Base-by-base conservation (phyloP, 2,113 vertebrate genomes). In the Accipiter virgatus region DNA sequence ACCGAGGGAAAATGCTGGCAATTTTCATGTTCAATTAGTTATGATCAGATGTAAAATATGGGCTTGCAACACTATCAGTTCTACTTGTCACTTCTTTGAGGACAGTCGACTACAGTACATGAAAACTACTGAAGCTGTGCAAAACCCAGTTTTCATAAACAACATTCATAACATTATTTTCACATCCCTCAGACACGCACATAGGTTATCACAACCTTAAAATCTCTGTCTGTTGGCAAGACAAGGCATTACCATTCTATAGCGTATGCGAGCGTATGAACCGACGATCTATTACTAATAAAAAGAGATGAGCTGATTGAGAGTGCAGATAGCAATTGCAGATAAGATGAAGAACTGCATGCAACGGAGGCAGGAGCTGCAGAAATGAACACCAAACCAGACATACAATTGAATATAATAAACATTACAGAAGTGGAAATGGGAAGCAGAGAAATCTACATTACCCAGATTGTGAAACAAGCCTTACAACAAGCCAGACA, bases 121-220 rank as follows among this genome's bases (percentile, higher is more conserved):
- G 81, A 73, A 94, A 72, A 68, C 70, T 82, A 85, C 48, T 16
- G 59, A 93, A 89, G 70, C 50, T 50, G 61, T 88, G 59, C 58
- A 94, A 93, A 91, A 10, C 48, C 70, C 74, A 22, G 38, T 91
- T 94, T 94, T 91, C 84, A 52, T 68, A 94, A 96, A 73, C 87
- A 95, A 90, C 66, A 94, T 90, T 97, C 93, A 95, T 90, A 96
- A 94, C 79, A 66, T 73, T 88, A 84, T 95, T 96, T 95, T 97
- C 95, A 93, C 81, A 93, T 95, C 81, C 84, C 66, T 93, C 91
- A 85, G 86, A 91, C 66, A 77, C 90, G 56, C 36, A 80, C 70
- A 62, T 81, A 94, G 50, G 58, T 96, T 95, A 97, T 96, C 90
- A 53, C 38, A 90, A 80, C 43, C 86, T 89, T 73, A 83, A 85